Evolutionary conservation across 2,797 vertebrate genomes (phyloP).

Genomic region (Arremon brunneinucha): DNA sequence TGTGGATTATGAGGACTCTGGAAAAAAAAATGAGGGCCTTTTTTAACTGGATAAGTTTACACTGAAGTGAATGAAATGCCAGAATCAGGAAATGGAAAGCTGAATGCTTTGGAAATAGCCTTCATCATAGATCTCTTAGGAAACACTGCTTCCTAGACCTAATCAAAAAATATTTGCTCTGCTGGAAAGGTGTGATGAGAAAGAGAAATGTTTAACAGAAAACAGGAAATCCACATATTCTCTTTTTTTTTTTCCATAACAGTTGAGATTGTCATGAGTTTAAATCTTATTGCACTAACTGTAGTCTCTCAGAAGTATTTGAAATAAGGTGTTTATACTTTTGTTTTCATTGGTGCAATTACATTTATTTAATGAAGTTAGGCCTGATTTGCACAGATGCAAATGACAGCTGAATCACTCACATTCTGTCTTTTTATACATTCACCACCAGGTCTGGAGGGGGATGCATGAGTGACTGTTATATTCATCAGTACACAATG

Average conservation of each 20-base stretch:
- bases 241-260: neutral
- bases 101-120: conserved; percentile 16
- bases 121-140: neutral
- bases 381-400: neutral
- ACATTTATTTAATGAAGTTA: neutral
- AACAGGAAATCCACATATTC: neutral
- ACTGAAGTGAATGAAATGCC: neutral
- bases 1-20: neutral
- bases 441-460: neutral
- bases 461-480: neutral
- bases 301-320: neutral
- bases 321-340: neutral
- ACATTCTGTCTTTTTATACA: neutral
- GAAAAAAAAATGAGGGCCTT: neutral
- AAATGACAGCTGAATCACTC: neutral
- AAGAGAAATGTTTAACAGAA: neutral
- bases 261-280: neutral
- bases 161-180: neutral
- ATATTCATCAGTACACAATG: neutral
- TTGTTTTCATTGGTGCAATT: neutral
- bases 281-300: neutral
- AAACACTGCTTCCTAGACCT: neutral
- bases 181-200: neutral
- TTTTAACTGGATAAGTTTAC: neutral
- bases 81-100: conserved; percentile 21